A percentile compares a stretch with the other conserved stretches of the same genome.
phyloP scores from a whole-genome alignment of 2,888 invertebrate genomes.

The Heliconius hortense region DNA sequence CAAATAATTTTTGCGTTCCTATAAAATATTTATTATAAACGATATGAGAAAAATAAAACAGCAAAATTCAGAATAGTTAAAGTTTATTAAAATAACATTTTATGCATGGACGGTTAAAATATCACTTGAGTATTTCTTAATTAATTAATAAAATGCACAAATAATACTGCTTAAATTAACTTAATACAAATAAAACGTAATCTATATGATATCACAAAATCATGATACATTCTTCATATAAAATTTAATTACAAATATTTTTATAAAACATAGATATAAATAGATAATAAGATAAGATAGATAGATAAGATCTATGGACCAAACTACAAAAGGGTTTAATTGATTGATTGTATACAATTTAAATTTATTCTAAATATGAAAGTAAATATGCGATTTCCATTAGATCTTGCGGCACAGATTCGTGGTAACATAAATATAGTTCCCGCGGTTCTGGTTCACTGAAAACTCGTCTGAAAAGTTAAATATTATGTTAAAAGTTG shows the following conservation, averaged over 20 bases:
- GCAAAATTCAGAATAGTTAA: neutral
- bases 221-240: too few species aligned
- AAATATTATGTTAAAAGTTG: neutral
- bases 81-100: neutral
- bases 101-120: conserved; percentile 9
- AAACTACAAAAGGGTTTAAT: too few species aligned
- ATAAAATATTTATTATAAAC: neutral
- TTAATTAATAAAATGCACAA: conserved; percentile 5
- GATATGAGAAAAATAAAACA: conserved; percentile 2
- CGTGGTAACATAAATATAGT: conserved; percentile 93
- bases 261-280: too few species aligned
- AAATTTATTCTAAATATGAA: conserved; percentile 73
- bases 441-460: conserved; percentile 89
- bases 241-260: too few species aligned
- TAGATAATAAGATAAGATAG: too few species aligned
- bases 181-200: neutral
- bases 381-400: conserved; percentile 93
- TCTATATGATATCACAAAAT: too few species aligned
- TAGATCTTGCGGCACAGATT: conserved; percentile 92
- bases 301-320: too few species aligned
- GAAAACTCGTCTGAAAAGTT: conserved; percentile 85
- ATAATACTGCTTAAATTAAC: neutral
- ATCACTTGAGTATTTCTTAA: conserved; percentile 1
- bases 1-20: neutral
- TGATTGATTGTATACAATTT: too few species aligned